Conservation (phyloP, 2,888 invertebrate species). For the Nymphalis c-album region DNA sequence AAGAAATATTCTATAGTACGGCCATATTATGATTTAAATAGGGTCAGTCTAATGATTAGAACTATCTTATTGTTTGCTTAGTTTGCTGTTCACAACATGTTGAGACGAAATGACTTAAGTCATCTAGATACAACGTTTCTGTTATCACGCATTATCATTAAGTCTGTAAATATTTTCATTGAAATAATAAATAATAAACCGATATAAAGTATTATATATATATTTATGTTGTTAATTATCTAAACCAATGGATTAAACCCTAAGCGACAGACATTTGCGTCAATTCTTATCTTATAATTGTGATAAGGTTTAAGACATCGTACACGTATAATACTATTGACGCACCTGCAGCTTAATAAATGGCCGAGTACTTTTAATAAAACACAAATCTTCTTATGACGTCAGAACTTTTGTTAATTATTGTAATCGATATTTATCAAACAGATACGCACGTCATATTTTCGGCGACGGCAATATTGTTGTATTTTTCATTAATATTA, state of each 20-base stretch:
- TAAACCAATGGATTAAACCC: constrained; percentile 15
- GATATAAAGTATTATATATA: not conserved
- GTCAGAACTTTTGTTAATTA: constrained; percentile 31
- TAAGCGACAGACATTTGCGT: constrained; percentile 48
- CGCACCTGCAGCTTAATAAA: constrained; percentile 39
- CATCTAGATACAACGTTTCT: not conserved
- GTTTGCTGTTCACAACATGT: not conserved
- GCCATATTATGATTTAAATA: too few species aligned
- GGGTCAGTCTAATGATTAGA: too few species aligned
- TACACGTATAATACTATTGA: constrained; percentile 36
- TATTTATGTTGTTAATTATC: constrained; percentile 1
- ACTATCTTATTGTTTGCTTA: not conserved
- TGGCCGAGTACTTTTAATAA: constrained; percentile 27
- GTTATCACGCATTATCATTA: constrained; percentile 2
- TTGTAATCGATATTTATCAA: constrained; percentile 32
- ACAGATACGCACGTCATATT: constrained; percentile 26
- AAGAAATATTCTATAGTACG: too few species aligned
- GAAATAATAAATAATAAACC: constrained; percentile 9
- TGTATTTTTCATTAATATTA: constrained; percentile 31
- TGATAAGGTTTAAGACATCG: constrained; percentile 46
- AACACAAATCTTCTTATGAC: constrained; percentile 34
- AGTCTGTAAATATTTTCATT: constrained; percentile 8
- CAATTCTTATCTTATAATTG: constrained; percentile 52
- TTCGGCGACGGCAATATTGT: constrained; percentile 27
- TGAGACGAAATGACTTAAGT: not conserved